Evolutionary conservation across 1,140 invertebrate genomes (phyloP).

Genomic region (Bombus consobrinus): DNA sequence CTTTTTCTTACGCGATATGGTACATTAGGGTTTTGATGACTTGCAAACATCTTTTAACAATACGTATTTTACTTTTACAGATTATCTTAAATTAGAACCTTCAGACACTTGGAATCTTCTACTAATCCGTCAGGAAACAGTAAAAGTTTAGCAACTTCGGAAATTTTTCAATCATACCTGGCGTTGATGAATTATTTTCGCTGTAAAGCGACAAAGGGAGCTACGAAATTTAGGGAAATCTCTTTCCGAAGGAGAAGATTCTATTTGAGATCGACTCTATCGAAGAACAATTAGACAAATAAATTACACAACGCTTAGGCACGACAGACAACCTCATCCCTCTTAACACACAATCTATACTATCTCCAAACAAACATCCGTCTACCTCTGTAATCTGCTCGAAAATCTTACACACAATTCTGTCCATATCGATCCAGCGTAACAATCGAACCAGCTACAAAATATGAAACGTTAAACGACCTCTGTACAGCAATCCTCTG

Average conservation of each 20-base stretch:
- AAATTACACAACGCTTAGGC: background rate
- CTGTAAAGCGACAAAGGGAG: background rate
- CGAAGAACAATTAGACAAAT: background rate
- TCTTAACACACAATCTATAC: background rate
- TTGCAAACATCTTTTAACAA: too few relatives aligned
- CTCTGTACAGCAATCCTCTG: background rate
- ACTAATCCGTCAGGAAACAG: background rate
- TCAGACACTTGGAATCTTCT: too few relatives aligned
- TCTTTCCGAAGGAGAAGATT: too few relatives aligned
- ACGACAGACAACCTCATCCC: background rate
- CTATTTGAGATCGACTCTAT: background rate
- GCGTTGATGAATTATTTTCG: background rate
- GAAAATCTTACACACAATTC: background rate
- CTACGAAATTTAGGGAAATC: background rate
- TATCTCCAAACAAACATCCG: background rate
- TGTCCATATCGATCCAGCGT: background rate
- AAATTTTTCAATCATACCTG: background rate
- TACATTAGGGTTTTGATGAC: too few relatives aligned
- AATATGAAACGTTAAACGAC: constrained; percentile 13
- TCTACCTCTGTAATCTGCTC: background rate
- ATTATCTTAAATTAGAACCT: too few relatives aligned
- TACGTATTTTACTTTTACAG: too few relatives aligned
- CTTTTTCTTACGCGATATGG: too few relatives aligned
- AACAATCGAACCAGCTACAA: background rate
- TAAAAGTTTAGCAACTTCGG: background rate